A percentile compares a stretch with the other conserved stretches of the same genome.
phyloP scores from a whole-genome alignment of 2,888 invertebrate species.

The Oscheius onirici region DNA sequence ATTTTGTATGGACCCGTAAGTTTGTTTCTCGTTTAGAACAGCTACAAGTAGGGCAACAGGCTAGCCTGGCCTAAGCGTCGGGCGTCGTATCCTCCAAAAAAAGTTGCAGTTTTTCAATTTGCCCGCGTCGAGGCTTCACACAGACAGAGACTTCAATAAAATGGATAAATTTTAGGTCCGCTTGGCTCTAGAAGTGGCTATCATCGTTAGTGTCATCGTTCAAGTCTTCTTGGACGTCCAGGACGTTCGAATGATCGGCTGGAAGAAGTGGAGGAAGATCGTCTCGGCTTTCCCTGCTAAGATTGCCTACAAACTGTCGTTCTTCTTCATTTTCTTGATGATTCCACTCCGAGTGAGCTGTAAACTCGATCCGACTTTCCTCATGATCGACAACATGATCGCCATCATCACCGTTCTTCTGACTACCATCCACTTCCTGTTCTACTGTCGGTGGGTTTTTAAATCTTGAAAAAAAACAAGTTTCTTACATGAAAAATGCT shows the following conservation, averaged over 20 bases:
- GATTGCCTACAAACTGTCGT: conserved; percentile 92
- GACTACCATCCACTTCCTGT: conserved; percentile 55
- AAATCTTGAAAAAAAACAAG: no score
- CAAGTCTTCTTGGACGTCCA: conserved; percentile 59
- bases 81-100: no score
- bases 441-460: conserved; percentile 43
- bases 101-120: no score
- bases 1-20: conserved; percentile 9
- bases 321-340: conserved; percentile 85
- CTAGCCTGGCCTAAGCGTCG: no score
- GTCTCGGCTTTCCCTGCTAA: conserved; percentile 85
- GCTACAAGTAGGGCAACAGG: no score
- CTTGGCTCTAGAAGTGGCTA: conserved; percentile 55
- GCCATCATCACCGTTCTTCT: conserved; percentile 51
- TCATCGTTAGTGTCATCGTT: conserved; percentile 52
- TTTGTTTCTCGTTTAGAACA: neutral
- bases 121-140: no score
- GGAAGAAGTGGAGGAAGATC: conserved; percentile 80
- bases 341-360: conserved; percentile 80
- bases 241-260: conserved; percentile 64
- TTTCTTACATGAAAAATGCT: no score
- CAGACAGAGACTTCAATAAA: no score
- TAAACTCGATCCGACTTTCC: conserved; percentile 37
- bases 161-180: conserved; percentile 50
- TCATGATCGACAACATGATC: conserved; percentile 54